Base-by-base conservation (phyloP, 1,140 invertebrate species). In the Danaus melanippus region DNA sequence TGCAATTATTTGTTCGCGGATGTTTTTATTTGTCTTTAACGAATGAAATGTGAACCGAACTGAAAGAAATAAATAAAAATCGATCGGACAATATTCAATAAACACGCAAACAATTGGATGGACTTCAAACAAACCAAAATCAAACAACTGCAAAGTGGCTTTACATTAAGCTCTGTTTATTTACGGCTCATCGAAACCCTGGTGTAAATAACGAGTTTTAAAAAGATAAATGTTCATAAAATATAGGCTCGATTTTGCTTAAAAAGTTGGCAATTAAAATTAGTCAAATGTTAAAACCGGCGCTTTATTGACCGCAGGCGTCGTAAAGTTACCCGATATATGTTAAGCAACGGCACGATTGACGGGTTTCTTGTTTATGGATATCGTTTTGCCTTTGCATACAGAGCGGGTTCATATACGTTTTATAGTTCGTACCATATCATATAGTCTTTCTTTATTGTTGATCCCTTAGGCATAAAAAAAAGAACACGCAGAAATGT, bases 241-340 rank as follows among this genome's bases (percentile, higher is more conserved):
- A 76, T 71, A 70, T 67, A 65, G 57, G 58, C 53, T 53, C 67
- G 64, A 76, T 74, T 68, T 67, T 64, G 53, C 62, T 64, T 74
- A 74, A 76, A 74, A 72, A 76, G 64, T 63, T 62, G 50, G 67
- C 75, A 74, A 76, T 82, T 79, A 79, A 76, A 82, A 76, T 78
- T 76, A 79, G 75, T 75, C 62, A 76, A 78, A 76, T 63, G 60
- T 67, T 71, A 61, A 69, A 74, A 61, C 63, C 65, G 56, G 53
- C 64, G 60, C 57, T 82, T 78, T 74, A 76, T 75, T 66, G 67
- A 60, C 60, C 56, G 50, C 59, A 64, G 52, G 50, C 55, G 64
- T 77, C 68, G 69, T 81, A 73, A 79, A 79, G 64, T 66, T 66
- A 49, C 56, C 51, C 66, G 61, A 79, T 82, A 79, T 82, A 79